Conservation (phyloP, 2,888 invertebrate species). For the Lasius fuliginosus region DNA sequence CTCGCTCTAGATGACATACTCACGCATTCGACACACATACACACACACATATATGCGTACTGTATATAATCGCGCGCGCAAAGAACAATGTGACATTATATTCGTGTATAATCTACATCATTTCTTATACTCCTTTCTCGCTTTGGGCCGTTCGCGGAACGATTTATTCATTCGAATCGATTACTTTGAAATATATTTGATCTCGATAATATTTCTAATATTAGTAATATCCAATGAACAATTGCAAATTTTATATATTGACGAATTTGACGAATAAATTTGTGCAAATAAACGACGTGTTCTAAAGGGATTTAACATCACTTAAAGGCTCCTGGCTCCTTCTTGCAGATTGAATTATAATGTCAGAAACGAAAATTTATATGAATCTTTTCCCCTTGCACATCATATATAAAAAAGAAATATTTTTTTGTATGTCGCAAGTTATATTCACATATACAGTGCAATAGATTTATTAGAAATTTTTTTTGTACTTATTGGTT, state of each 20-base stretch:
- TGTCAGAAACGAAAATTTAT: not conserved
- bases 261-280: constrained; percentile 1
- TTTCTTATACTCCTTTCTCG: constrained; percentile 66
- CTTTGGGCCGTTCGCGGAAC: constrained; percentile 66
- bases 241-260: constrained; percentile 45
- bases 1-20: constrained; percentile 44
- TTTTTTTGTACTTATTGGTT: constrained; percentile 12
- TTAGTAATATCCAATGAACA: constrained; percentile 31
- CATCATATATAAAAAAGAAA: not conserved
- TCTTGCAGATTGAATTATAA: constrained; percentile 14
- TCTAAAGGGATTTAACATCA: not conserved
- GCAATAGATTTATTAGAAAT: not conserved
- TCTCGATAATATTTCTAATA: constrained; percentile 69
- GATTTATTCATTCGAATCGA: constrained; percentile 35
- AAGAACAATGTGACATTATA: constrained; percentile 46
- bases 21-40: constrained; percentile 8
- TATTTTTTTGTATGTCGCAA: not conserved
- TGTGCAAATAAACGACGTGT: not conserved
- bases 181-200: constrained; percentile 62
- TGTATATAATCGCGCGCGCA: constrained; percentile 36
- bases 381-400: not conserved
- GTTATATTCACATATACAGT: not conserved
- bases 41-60: constrained; percentile 10
- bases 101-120: constrained; percentile 46
- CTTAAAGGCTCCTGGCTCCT: not conserved